A percentile compares a stretch with the other conserved stretches of the same genome.
Evolutionary conservation across 2,888 invertebrate genomes (phyloP).

Genomic region (Eupithecia tripunctaria): DNA sequence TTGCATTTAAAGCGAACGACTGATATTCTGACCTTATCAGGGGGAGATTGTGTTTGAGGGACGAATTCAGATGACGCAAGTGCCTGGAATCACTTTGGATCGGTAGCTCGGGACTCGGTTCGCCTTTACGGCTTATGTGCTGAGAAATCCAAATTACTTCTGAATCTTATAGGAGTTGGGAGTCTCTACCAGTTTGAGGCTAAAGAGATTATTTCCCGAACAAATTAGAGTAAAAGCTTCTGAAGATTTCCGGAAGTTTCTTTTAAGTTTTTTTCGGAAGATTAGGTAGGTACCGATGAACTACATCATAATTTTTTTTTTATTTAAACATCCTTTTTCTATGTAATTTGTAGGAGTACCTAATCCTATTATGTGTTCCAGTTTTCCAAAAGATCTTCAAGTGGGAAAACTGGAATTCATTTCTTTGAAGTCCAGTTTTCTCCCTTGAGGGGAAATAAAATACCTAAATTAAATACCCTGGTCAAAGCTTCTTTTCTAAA

Average conservation of each 20-base stretch:
- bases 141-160: constrained; percentile 48
- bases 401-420: no score
- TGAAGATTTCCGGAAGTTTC: constrained; percentile 11
- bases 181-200: constrained; percentile 16
- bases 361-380: no score
- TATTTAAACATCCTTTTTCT: no score
- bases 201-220: background rate
- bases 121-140: constrained; percentile 52
- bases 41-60: constrained; percentile 78
- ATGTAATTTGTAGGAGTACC: no score
- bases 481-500: background rate
- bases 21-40: constrained; percentile 82
- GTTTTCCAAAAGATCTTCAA: no score
- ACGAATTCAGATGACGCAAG: constrained; percentile 72
- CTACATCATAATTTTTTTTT: no score
- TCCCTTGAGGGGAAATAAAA: no score
- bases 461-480: background rate
- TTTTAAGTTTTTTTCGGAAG: background rate
- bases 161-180: constrained; percentile 32
- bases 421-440: no score
- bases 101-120: constrained; percentile 47
- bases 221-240: constrained; percentile 6
- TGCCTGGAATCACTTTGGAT: constrained; percentile 59
- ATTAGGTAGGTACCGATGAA: background rate
- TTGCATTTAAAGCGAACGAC: constrained; percentile 84